Conservation (phyloP, 2,113 vertebrate genomes). For the Nesogale talazaci region DNA sequence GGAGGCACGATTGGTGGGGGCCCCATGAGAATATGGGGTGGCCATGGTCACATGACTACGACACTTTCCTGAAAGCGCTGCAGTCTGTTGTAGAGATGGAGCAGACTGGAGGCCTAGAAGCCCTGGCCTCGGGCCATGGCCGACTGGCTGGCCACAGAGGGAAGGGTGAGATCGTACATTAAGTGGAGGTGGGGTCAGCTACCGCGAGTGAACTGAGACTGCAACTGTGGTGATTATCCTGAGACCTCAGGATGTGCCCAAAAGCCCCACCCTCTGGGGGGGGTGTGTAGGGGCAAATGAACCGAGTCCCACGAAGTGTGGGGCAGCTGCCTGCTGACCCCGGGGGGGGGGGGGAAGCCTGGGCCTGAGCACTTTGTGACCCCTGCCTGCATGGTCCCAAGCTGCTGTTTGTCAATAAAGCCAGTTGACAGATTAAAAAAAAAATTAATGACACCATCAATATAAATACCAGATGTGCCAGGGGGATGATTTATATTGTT, state of each 20-base stretch:
- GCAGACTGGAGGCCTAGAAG: background rate
- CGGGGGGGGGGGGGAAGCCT: background rate
- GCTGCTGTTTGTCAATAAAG: conserved; percentile 79
- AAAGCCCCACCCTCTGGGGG: background rate
- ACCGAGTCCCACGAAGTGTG: too few relatives aligned
- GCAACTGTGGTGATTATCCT: conserved; percentile 17
- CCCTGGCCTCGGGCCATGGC: background rate
- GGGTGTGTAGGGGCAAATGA: background rate
- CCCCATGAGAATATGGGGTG: background rate
- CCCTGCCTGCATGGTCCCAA: background rate
- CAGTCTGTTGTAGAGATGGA: background rate
- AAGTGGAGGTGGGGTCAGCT: too few relatives aligned
- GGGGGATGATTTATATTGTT: too few relatives aligned
- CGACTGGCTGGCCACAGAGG: background rate
- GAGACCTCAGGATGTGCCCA: conserved; percentile 16
- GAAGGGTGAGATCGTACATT: accelerated
- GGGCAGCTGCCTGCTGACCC: too few relatives aligned
- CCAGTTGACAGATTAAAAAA: conserved; percentile 63
- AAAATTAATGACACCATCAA: too few relatives aligned
- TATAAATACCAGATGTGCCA: too few relatives aligned
- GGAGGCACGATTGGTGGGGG: background rate
- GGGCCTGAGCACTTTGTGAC: background rate
- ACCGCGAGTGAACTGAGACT: conserved; percentile 74
- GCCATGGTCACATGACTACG: too few relatives aligned
- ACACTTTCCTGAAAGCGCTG: background rate